Evolutionary conservation across 1,140 invertebrate genomes (phyloP), one percentile per base, ranked within the genome.

Genomic region (Rhopalosiphum padi): DNA sequence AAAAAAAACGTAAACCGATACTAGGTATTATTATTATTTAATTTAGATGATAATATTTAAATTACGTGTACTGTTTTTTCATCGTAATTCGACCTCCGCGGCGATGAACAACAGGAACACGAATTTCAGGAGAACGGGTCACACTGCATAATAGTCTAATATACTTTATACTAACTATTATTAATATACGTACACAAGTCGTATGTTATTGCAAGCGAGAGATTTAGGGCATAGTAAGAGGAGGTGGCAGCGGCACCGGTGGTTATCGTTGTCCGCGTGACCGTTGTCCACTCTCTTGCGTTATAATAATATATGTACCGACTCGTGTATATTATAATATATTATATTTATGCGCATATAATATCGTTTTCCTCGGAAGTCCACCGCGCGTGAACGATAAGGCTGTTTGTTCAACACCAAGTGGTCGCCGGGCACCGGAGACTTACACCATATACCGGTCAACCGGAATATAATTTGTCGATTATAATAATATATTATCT

Each of bases 321-420:
- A 77, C 60, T 25, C 83, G 37, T 83, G 9, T 51, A 51, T 18
- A 43, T 41, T 85, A 43, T 85, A 37, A 83, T 37, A 41, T 85
- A 37, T 82, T 41, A 85, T 85, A 85, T 41, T 41, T 41, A 41
- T 41, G 83, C 41, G 23, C 83, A 41, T 25, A 5, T 41, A 85
- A 43, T 85, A 85, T 85, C 23, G 23, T 85, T 85, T 77, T n/a
- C 60, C 30, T 77, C 85, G 86, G 15, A 48, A 88, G 46, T 88
- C 86, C 30, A n/a, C 86, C 87, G 87, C 48, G 87, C 86, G 30
- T 30, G 5, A 30, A 51, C 87, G 87, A 88, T 88, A 88, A 88
- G 87, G n/a, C 48, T 88, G 87, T 88, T 88, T 88, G 87, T n/a
- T 87, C 41, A 87, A 87, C 25, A 35, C 86, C 86, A 35, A 85